Evolutionary conservation across 1,140 invertebrate species (phyloP).

Genomic region (Drosophila kikkawai): DNA sequence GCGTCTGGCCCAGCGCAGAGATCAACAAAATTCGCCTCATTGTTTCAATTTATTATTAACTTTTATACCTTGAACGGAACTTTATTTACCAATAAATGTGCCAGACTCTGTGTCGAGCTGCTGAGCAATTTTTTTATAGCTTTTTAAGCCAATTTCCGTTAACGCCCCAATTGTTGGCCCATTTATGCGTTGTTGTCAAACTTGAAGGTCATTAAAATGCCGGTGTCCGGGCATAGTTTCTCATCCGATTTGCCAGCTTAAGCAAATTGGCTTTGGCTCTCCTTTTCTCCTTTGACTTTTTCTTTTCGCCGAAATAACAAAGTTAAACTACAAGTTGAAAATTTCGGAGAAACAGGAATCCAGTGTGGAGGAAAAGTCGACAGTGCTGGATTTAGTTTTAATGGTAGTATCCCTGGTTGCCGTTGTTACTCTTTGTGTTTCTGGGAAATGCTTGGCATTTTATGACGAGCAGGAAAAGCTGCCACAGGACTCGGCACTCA

Average conservation of each 20-base stretch:
- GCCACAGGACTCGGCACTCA: constrained; percentile 29
- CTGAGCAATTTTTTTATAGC: constrained; percentile 66
- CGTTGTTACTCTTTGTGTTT: constrained; percentile 37
- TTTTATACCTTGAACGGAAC: constrained; percentile 65
- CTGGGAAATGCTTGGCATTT: constrained; percentile 67
- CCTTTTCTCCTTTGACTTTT: not conserved
- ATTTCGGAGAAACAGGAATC: constrained; percentile 42
- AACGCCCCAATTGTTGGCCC: constrained; percentile 68
- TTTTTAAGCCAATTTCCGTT: constrained; percentile 82
- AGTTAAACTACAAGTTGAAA: constrained; percentile 44
- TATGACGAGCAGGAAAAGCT: constrained; percentile 52
- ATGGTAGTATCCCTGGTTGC: constrained; percentile 42
- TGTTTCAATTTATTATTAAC: constrained; percentile 83
- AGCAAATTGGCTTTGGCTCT: constrained; percentile 48
- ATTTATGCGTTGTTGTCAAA: constrained; percentile 66
- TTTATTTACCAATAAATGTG: constrained; percentile 82
- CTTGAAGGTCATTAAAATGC: constrained; percentile 73
- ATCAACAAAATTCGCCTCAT: constrained; percentile 72
- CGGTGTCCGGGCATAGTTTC: constrained; percentile 35
- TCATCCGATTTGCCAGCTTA: constrained; percentile 50
- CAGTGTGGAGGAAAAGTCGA: constrained; percentile 21
- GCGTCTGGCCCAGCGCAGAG: constrained; percentile 12
- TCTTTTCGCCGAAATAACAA: constrained; percentile 19
- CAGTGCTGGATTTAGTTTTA: constrained; percentile 66
- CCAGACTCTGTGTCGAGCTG: not conserved